Evolutionary conservation across 2,888 invertebrate genomes (phyloP).

Genomic region (Agrilus cyanescens): DNA sequence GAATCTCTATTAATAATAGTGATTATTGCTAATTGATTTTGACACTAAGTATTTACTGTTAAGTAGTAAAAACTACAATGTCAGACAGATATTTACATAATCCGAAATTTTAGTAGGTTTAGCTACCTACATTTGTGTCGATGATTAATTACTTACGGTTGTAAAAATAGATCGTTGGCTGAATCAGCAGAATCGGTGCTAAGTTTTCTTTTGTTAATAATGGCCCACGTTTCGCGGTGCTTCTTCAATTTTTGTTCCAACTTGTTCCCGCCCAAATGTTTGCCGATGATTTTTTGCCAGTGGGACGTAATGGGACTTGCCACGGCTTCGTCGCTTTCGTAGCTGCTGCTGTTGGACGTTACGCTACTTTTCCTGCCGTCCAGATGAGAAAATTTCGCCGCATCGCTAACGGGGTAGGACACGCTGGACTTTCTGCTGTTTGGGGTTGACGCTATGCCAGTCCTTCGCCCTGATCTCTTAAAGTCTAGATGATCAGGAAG

Average conservation of each 20-base stretch:
- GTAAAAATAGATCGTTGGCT: slow-evolving; percentile 13
- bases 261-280: slow-evolving; percentile 28
- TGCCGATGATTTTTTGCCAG: slow-evolving; percentile 29
- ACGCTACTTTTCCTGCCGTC: slow-evolving; percentile 33
- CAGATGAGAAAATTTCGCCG: slow-evolving; percentile 23
- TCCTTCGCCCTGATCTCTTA: slow-evolving; percentile 6
- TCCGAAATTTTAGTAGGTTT: too few relatives aligned
- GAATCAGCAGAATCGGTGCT: slow-evolving; percentile 27
- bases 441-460: slow-evolving; percentile 9
- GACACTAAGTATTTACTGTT: too few relatives aligned
- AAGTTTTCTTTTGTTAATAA: slow-evolving; percentile 31
- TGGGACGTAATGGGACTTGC: slow-evolving; percentile 22
- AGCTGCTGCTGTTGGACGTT: slow-evolving; percentile 33
- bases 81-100: too few relatives aligned
- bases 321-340: slow-evolving; percentile 30
- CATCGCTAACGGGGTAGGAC: slow-evolving; percentile 25
- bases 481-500: slow-evolving; percentile 7
- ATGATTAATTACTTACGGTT: slow-evolving; percentile 14
- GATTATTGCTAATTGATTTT: too few relatives aligned
- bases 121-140: too few relatives aligned
- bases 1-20: too few relatives aligned
- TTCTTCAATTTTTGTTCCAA: slow-evolving; percentile 32
- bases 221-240: slow-evolving; percentile 35
- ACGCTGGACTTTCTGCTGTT: slow-evolving; percentile 11
- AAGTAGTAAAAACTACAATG: too few relatives aligned